Base-by-base conservation (phyloP, 2,888 invertebrate genomes). In the Metellina segmentata region DNA sequence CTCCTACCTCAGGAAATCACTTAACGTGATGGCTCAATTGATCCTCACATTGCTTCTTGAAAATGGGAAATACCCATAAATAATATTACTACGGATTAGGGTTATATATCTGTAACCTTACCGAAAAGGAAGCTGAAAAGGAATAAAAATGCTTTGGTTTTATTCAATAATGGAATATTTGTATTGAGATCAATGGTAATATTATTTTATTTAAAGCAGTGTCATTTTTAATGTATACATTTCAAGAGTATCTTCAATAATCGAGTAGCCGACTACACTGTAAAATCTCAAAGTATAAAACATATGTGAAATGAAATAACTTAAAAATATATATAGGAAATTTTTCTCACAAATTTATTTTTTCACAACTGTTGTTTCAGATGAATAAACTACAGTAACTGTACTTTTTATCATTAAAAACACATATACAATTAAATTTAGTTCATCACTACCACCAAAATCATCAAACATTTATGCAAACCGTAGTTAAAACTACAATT, bases 21-120 rank as follows among this genome's bases (percentile, higher is more conserved):
- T 75, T 75, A 48, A n/a, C 75, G 48, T 75, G 75, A 75, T 49
- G 16, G 52, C 19, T 77, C 51, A 51, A 51, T 77, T 77, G 16
- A 77, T 77, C 77, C 51, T 51, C 77, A 77, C 52, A 52, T n/a
- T 51, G 52, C 51, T 77, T 77, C 19, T 19, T 51, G 51, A 8
- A 34, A n/a, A n/a, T 49, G 9, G n/a, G 52, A 77, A 77, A 19
- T 77, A 49, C 19, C n/a, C 77, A 51, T 52, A 77, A 8, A 51
- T 51, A 51, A 13, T 51, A n/a, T 13, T 2, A 51, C n/a, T 8
- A 9, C 49, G 51, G 19, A 8, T 6, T n/a, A 11, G 52, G 19
- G 51, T 77, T 51, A 51, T 51, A 34, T 34, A 34, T 34, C 34
- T 34, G 34, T 4, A 34, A 1, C 34, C 4, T 34, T 34, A 34